Percentiles rank a stretch among this genome's conserved stretches.
phyloP scores from a whole-genome alignment of 2,888 invertebrate species.

The Pristionchus exspectatus region DNA sequence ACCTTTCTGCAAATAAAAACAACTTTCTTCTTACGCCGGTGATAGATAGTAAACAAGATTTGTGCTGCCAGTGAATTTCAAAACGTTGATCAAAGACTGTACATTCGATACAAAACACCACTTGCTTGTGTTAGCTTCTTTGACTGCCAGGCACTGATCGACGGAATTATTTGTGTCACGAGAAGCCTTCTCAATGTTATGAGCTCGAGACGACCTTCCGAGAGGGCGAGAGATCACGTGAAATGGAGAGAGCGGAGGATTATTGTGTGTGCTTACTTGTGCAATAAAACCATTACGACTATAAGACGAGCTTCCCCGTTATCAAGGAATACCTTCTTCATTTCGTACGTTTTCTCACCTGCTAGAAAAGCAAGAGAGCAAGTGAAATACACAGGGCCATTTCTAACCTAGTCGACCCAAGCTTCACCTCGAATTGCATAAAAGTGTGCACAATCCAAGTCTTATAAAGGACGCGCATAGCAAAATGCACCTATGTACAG shows the following conservation, averaged over 20 bases:
- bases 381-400: too few relatives aligned
- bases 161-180: not conserved
- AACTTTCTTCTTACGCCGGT: not conserved
- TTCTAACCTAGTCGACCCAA: too few relatives aligned
- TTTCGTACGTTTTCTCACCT: too few relatives aligned
- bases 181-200: not conserved
- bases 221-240: not conserved
- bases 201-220: not conserved
- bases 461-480: too few relatives aligned
- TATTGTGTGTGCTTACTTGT: not conserved
- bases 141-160: not conserved
- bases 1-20: too few relatives aligned
- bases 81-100: not conserved
- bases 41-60: not conserved
- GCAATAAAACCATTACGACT: not conserved
- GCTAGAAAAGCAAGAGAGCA: too few relatives aligned
- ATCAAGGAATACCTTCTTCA: not conserved
- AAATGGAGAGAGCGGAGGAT: not conserved
- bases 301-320: not conserved
- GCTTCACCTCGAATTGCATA: too few relatives aligned
- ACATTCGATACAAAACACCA: not conserved
- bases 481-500: too few relatives aligned
- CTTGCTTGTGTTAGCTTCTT: not conserved
- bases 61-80: not conserved
- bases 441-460: too few relatives aligned